These are phyloP conservation scores for Drosophila neoperkinsi DNA, from an alignment of 2,888 invertebrate species.

Conservation along the genomic window DNA sequence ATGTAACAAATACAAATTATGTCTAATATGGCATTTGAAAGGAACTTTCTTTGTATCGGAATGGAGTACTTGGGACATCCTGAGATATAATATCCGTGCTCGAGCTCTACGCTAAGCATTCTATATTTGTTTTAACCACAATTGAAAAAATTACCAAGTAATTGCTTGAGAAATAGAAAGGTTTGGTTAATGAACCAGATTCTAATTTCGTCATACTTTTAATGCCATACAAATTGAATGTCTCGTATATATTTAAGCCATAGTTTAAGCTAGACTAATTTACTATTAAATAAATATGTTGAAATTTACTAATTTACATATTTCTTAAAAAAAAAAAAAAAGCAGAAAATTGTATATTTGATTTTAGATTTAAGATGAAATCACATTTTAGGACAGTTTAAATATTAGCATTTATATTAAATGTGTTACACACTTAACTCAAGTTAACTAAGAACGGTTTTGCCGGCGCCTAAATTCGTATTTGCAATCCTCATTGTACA, in stretches of 20 bases:
- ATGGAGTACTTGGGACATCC: neutral
- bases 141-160: neutral
- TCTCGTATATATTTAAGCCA: neutral
- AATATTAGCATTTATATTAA: neutral
- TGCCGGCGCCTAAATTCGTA: slow-evolving; percentile 44
- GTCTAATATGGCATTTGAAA: slow-evolving; percentile 2
- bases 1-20: slow-evolving; percentile 10
- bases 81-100: slow-evolving; percentile 1
- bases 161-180: neutral
- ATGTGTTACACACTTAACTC: neutral
- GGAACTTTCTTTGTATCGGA: slow-evolving; percentile 1
- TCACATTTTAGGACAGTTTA: neutral
- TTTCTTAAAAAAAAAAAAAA: neutral
- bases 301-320: neutral
- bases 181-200: neutral
- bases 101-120: neutral
- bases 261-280: neutral
- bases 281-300: neutral
- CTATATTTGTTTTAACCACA: neutral
- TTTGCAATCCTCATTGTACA: neutral
- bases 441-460: slow-evolving; percentile 19
- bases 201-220: neutral
- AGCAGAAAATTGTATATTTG: neutral
- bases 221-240: neutral
- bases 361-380: neutral